Percentiles rank a stretch among this genome's conserved stretches.
Evolutionary conservation across 2,888 invertebrate genomes (phyloP).

Genomic region (Antheraea yamamai): DNA sequence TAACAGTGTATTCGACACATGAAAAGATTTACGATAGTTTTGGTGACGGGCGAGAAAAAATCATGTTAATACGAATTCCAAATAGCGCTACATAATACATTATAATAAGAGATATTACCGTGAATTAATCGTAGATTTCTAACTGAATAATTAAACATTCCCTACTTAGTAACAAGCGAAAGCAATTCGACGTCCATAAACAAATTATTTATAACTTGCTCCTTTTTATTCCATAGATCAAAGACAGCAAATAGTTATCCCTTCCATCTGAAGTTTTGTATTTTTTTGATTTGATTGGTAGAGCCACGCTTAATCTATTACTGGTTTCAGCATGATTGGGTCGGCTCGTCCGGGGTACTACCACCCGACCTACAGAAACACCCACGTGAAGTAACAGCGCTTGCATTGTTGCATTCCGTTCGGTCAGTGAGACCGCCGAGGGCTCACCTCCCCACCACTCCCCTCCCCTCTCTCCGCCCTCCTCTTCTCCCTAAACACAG

Average conservation of each 20-base stretch:
- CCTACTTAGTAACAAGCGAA: background rate
- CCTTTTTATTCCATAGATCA: background rate
- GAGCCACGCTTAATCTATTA: no score
- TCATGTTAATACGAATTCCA: background rate
- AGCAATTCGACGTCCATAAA: background rate
- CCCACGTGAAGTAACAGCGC: no score
- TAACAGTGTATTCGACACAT: background rate
- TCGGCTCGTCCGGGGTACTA: no score
- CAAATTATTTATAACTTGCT: background rate
- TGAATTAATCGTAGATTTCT: background rate
- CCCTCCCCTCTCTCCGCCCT: no score
- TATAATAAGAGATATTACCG: background rate
- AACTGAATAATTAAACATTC: background rate
- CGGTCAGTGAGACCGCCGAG: no score
- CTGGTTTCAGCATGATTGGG: no score
- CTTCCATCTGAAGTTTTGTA: background rate
- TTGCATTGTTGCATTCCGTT: no score
- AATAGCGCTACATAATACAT: no score
- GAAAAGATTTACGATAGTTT: background rate
- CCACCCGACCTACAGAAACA: no score
- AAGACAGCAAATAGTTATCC: background rate
- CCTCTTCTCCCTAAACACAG: no score
- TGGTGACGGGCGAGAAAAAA: background rate
- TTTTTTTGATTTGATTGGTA: background rate
- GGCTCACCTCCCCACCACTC: no score